Evolutionary conservation across 1,140 invertebrate species (phyloP).

Genomic region (Euborellia annulipes): DNA sequence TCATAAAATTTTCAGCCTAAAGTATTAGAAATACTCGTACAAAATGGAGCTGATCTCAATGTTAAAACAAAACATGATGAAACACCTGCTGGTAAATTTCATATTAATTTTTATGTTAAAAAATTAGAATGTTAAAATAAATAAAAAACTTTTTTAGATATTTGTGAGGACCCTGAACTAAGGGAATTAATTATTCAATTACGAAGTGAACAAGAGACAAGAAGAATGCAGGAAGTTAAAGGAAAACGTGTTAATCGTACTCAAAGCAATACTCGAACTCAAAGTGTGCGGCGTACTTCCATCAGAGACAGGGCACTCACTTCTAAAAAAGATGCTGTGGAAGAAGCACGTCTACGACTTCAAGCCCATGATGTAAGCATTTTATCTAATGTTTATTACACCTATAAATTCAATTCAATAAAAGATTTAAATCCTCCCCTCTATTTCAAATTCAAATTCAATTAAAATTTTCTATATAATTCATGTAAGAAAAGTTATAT

Average conservation of each 20-base stretch:
- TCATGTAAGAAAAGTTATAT: no score
- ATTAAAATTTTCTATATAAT: no score
- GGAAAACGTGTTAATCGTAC: conserved; percentile 36
- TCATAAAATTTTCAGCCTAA: conserved; percentile 54
- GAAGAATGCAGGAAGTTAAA: conserved; percentile 44
- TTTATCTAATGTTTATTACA: no score
- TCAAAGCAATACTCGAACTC: conserved; percentile 39
- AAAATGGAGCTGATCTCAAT: conserved; percentile 93
- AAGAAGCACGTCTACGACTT: conserved; percentile 56
- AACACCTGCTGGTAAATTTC: conserved; percentile 73
- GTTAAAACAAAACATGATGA: conserved; percentile 93
- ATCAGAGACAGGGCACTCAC: conserved; percentile 83
- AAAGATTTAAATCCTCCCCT: no score
- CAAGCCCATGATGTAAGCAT: conserved; percentile 41
- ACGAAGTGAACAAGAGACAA: conserved; percentile 77
- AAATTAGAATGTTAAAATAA: background rate
- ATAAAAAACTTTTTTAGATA: conserved; percentile 42
- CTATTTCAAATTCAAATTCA: no score
- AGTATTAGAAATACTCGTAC: conserved; percentile 81
- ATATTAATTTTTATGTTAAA: no score
- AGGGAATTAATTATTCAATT: conserved; percentile 77
- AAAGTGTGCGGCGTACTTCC: conserved; percentile 86
- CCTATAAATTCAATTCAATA: no score
- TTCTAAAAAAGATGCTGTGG: conserved; percentile 86
- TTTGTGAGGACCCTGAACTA: conserved; percentile 89